Base-by-base conservation (phyloP, 2,113 vertebrate genomes). In the Clarias batrachus region DNA sequence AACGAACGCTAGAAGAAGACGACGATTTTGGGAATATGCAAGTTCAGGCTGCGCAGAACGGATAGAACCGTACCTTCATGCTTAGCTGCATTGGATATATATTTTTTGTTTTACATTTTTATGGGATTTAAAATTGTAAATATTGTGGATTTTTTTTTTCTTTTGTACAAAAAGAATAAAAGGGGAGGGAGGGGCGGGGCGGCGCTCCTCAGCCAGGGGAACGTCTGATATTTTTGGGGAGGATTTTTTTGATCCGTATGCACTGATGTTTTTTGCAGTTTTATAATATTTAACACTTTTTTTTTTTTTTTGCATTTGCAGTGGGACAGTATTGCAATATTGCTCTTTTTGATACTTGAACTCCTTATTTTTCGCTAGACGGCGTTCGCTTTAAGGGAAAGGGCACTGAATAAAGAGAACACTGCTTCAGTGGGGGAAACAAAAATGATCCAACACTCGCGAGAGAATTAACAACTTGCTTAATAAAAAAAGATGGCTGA, bases 291-390 rank as follows among this genome's bases (percentile, higher is more conserved):
- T 96, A 96, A 97, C 97, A 95, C 96, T 96, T 97, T 97, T 48
- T 41, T 41, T 41, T 41, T 41, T 41, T 48, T 48, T 97, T 98
- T 97, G 96, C 96, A 98, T 96, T 98, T 97, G 95, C 96, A 97
- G 97, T 96, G 95, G 97, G 97, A 98, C 97, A 97, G 97, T 98
- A 98, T 96, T 99, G 97, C 97, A 99, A 98, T 97, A 97, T 98
- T 97, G 97, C 97, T 97, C 97, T 98, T 98, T 66, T 97, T 97
- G 92, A 98, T 98, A 98, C 97, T 98, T 98, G 97, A 98, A 98
- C 93, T 93, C 90, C 90, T 85, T 93, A 95, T 95, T 96, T 63
- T 78, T 94, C 94, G 95, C 95, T 95, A 94, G 95, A 90, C 66
- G 92, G 37, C 84, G 88, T 74, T 81, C 81, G 54, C 85, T 88